These are phyloP conservation scores for Berghia stephanieae DNA, from an alignment of 1,140 invertebrate species.

Conservation along the genomic window DNA sequence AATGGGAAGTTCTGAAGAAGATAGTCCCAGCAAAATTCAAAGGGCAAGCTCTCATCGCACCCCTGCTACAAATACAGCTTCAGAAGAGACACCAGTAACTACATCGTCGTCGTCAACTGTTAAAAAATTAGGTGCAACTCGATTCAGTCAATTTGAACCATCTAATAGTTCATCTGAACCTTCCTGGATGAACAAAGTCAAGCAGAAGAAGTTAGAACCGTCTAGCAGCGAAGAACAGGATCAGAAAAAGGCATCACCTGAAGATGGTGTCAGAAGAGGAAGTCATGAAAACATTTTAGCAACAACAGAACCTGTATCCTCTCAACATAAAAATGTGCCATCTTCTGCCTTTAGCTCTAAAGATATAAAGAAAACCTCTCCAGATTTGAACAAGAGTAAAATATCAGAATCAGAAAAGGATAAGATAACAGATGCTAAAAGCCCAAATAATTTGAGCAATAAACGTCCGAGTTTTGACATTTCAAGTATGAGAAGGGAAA, in stretches of 20 bases:
- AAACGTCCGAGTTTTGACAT: conserved; percentile 7
- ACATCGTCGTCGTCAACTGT: background rate
- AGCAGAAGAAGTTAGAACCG: conserved; percentile 26
- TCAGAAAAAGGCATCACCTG: too few relatives aligned
- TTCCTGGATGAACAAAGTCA: background rate
- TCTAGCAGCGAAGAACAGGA: too few relatives aligned
- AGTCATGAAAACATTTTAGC: too few relatives aligned
- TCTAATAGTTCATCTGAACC: conserved; percentile 19
- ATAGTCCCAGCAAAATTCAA: conserved; percentile 31
- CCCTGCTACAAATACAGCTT: conserved; percentile 12
- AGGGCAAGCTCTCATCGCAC: conserved; percentile 34
- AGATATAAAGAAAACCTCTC: background rate
- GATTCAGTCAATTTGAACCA: background rate
- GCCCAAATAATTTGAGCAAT: too few relatives aligned
- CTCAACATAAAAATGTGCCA: background rate
- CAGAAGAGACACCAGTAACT: background rate
- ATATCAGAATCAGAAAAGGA: too few relatives aligned
- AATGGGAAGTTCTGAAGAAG: conserved; percentile 37
- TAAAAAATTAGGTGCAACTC: background rate
- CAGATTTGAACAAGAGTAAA: too few relatives aligned
- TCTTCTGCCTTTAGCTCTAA: conserved; percentile 5
- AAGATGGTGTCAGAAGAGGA: too few relatives aligned
- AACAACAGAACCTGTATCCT: background rate
- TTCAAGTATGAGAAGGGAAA: background rate
- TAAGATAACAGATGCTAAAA: too few relatives aligned